Percentiles rank a stretch among this genome's conserved stretches.
phyloP scores from a whole-genome alignment of 2,113 vertebrate genomes.

The Anolis sagrei region DNA sequence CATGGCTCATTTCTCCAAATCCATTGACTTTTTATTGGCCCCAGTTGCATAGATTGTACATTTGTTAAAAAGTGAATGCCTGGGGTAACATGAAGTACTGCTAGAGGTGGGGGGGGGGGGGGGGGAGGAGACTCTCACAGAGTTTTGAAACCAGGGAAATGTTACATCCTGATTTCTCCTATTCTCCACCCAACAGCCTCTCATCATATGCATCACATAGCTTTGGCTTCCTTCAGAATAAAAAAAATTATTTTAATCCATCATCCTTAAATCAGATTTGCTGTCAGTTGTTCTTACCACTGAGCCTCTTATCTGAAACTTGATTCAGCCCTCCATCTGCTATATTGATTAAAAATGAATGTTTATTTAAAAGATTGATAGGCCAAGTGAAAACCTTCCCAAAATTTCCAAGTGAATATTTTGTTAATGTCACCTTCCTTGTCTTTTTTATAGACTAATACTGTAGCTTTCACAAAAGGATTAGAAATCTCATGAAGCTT shows the following conservation, averaged over 20 bases:
- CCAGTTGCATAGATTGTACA: not conserved
- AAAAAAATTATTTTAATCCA: not conserved
- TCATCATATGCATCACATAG: not conserved
- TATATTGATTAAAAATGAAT: not conserved
- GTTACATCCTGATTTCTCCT: not conserved
- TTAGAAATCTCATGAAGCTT: no score
- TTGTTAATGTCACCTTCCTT: no score
- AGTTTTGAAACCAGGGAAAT: not conserved
- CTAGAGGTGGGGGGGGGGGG: no score
- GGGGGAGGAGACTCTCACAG: no score
- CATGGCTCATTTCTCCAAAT: conserved; percentile 7
- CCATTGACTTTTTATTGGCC: conserved; percentile 27
- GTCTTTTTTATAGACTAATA: no score
- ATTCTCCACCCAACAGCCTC: not conserved
- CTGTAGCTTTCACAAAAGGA: no score
- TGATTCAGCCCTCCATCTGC: not conserved
- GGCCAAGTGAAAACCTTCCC: not conserved
- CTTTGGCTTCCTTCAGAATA: conserved; percentile 9
- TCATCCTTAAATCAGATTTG: not conserved
- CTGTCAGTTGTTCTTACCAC: not conserved
- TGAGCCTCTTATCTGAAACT: not conserved
- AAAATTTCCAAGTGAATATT: not conserved
- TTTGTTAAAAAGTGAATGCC: conserved; percentile 30
- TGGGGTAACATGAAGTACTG: not conserved
- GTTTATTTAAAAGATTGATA: not conserved